phyloP scores from a whole-genome alignment of 2,888 invertebrate genomes.

The Adelphocoris suturalis region DNA sequence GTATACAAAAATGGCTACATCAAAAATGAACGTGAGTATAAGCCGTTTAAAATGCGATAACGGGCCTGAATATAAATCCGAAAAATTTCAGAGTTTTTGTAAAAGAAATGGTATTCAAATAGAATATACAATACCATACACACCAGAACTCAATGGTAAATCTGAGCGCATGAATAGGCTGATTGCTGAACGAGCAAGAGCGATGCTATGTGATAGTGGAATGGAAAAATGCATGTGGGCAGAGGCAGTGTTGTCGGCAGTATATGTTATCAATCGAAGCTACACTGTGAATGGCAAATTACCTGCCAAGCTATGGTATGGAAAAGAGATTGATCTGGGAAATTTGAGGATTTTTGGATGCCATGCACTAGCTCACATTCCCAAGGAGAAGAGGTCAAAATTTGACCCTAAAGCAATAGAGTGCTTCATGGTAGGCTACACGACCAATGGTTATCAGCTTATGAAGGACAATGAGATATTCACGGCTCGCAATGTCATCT shows the following conservation, averaged over 20 bases:
- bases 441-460: slow-evolving; percentile 17
- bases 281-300: slow-evolving; percentile 17
- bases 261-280: slow-evolving; percentile 45
- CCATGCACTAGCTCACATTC: slow-evolving; percentile 51
- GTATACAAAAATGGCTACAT: slow-evolving; percentile 55
- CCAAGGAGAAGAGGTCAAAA: slow-evolving; percentile 53
- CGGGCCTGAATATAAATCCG: slow-evolving; percentile 61
- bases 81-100: slow-evolving; percentile 58
- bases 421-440: slow-evolving; percentile 62
- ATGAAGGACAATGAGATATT: neutral
- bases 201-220: slow-evolving; percentile 46
- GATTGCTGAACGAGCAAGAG: slow-evolving; percentile 57
- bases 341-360: slow-evolving; percentile 51
- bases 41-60: slow-evolving; percentile 45
- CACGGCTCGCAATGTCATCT: slow-evolving; percentile 42
- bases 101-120: slow-evolving; percentile 53
- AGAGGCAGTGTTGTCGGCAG: slow-evolving; percentile 59
- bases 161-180: slow-evolving; percentile 62
- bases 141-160: slow-evolving; percentile 67
- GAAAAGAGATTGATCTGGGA: neutral
- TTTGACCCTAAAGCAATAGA: slow-evolving; percentile 55
- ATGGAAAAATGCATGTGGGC: slow-evolving; percentile 38
- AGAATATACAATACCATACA: slow-evolving; percentile 63
- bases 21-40: slow-evolving; percentile 28
- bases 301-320: slow-evolving; percentile 58